A percentile compares a stretch with the other conserved stretches of the same genome.
Evolutionary conservation across 2,113 vertebrate species (phyloP).

Genomic region (Pimephales promelas): DNA sequence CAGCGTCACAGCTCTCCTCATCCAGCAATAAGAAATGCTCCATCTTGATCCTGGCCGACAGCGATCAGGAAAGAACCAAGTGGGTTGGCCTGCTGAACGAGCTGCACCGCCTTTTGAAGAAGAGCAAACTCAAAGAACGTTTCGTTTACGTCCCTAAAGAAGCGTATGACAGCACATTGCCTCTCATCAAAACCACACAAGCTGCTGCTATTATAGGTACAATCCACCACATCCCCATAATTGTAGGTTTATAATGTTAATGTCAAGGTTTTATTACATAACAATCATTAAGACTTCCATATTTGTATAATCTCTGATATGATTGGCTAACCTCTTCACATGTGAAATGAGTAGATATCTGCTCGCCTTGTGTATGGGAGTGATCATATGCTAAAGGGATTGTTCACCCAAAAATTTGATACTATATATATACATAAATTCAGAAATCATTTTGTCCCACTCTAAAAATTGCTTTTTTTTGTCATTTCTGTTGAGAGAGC

Average conservation of each 20-base stretch:
- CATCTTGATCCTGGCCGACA: conserved; percentile 92
- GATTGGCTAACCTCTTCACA: background rate
- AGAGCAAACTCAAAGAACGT: conserved; percentile 98
- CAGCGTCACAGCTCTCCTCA: conserved; percentile 90
- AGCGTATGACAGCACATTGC: conserved; percentile 95
- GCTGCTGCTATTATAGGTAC: conserved; percentile 92
- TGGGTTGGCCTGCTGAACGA: conserved; percentile 95
- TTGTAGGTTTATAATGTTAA: background rate
- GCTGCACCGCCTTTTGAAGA: conserved; percentile 94
- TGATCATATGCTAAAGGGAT: too few species aligned
- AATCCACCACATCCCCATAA: background rate
- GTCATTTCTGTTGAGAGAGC: too few species aligned
- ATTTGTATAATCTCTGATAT: background rate
- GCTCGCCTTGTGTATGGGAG: too few species aligned
- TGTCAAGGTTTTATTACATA: background rate
- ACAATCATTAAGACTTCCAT: background rate
- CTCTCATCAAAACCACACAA: conserved; percentile 97
- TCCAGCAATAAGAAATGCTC: conserved; percentile 90
- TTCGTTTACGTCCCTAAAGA: conserved; percentile 96
- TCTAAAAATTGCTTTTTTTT: too few species aligned
- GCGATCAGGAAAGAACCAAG: conserved; percentile 92
- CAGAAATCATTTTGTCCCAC: too few species aligned
- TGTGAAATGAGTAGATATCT: background rate
- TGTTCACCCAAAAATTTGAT: too few species aligned
- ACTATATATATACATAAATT: too few species aligned